These are phyloP conservation scores for Spheniscus mendiculus DNA, from an alignment of 2,113 vertebrate genomes.

Conservation along the genomic window DNA sequence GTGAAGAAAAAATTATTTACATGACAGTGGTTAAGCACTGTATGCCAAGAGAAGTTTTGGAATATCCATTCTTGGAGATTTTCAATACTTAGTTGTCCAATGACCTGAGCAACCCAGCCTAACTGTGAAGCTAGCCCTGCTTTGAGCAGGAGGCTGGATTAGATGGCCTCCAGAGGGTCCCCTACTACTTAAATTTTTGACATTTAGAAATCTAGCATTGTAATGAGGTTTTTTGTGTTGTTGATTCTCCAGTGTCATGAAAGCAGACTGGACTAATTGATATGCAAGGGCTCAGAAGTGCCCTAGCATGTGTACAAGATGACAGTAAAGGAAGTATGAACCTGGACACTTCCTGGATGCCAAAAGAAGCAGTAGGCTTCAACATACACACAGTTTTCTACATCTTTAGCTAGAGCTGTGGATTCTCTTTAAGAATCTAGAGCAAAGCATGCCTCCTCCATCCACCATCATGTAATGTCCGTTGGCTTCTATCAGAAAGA, in stretches of 20 bases:
- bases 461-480: background rate
- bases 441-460: background rate
- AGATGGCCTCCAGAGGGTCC: background rate
- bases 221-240: background rate
- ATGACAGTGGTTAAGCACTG: background rate
- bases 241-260: background rate
- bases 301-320: background rate
- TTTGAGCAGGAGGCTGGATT: background rate
- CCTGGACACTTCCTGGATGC: background rate
- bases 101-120: background rate
- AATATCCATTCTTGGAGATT: background rate
- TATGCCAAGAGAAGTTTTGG: background rate
- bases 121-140: background rate
- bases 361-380: background rate
- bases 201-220: background rate
- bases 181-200: background rate
- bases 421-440: background rate
- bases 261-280: background rate
- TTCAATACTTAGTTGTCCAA: background rate
- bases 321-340: background rate
- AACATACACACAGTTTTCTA: background rate
- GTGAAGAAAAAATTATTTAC: background rate
- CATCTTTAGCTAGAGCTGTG: background rate
- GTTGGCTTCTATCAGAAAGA: background rate
- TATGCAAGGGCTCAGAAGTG: background rate